Conservation (phyloP, 2,797 vertebrate species). For the Urophycis tenuis region DNA sequence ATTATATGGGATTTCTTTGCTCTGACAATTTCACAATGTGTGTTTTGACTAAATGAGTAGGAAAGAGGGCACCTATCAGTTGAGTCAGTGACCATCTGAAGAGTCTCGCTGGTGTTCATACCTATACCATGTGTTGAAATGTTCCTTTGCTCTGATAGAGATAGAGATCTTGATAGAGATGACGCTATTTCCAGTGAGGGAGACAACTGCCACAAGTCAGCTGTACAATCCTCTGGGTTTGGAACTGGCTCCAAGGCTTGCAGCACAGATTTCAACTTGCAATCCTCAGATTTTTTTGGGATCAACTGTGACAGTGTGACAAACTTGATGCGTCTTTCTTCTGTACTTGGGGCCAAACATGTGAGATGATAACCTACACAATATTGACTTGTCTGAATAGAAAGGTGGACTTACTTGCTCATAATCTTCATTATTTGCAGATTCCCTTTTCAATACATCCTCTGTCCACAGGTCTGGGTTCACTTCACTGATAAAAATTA, state of each 20-base stretch:
- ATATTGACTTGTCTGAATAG: conserved; percentile 37
- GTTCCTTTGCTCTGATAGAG: conserved; percentile 31
- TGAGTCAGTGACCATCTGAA: conserved; percentile 54
- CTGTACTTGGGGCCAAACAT: conserved; percentile 33
- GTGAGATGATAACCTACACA: conserved; percentile 35
- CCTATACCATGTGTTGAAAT: conserved; percentile 19
- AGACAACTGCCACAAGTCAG: conserved; percentile 27
- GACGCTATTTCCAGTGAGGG: conserved; percentile 35
- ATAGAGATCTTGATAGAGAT: conserved; percentile 41
- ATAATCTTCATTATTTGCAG: conserved; percentile 45
- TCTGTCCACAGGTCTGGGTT: conserved; percentile 63
- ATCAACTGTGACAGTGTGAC: conserved; percentile 33
- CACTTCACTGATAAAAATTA: conserved; percentile 61
- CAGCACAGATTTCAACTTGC: conserved; percentile 34
- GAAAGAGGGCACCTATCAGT: conserved; percentile 21
- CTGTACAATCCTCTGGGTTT: conserved; percentile 31
- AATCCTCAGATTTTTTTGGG: conserved; percentile 18
- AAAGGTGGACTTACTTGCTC: conserved; percentile 65
- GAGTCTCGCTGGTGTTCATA: background rate
- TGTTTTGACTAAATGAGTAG: conserved; percentile 25
- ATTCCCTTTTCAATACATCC: conserved; percentile 54
- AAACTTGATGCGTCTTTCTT: conserved; percentile 42
- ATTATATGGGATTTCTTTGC: conserved; percentile 18
- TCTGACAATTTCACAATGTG: conserved; percentile 14
- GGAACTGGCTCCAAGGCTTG: conserved; percentile 19